Evolutionary conservation across 2,797 vertebrate genomes (phyloP), one percentile per base, ranked within the genome.

Genomic region (Coranthus polyacanthus): DNA sequence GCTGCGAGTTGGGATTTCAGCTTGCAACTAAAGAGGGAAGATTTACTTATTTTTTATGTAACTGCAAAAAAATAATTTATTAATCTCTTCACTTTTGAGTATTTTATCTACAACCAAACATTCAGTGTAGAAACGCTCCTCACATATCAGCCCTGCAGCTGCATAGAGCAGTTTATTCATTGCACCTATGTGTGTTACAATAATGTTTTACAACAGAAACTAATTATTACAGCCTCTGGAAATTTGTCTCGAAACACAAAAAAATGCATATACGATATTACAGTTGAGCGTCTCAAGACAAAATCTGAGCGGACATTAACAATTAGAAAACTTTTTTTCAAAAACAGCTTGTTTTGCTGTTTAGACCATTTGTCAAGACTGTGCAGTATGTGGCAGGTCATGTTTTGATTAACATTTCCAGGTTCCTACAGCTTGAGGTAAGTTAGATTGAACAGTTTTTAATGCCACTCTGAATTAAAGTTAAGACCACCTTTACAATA

Each of bases 1-100:
- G 56, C 72, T 56, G 46, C 0, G 39, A 54, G 65, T 46, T 38
- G 54, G 54, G 55, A 75, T 60, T 75, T 60, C 37, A 49, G 24
- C 44, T 63, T 22, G 10, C 10, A 26, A 24, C 44, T 52, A 13
- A 37, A 43, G 13, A 58, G 42, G 32, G 7, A 60, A 44, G 11
- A 45, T n/a, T 13, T 13, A 39, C 12, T 29, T n/a, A 2, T 36
- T 38, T 42, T 34, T 24, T 18, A 12, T 17, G 5, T 10, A 7
- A 20, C 17, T 18, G 2, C 5, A 2, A 26, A 53, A 46, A 56
- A n/a, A 18, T 20, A 10, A 46, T 63, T 45, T 46, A 44, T 39
- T 59, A 20, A 63, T 65, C 20, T 38, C 1, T 34, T 21, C 12
- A 11, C 11, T 50, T 57, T 34, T n/a, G 2, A 29, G 44, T 17